These are phyloP conservation scores for Calephelis virginiensis DNA, from an alignment of 1,140 invertebrate genomes.

Conservation along the genomic window DNA sequence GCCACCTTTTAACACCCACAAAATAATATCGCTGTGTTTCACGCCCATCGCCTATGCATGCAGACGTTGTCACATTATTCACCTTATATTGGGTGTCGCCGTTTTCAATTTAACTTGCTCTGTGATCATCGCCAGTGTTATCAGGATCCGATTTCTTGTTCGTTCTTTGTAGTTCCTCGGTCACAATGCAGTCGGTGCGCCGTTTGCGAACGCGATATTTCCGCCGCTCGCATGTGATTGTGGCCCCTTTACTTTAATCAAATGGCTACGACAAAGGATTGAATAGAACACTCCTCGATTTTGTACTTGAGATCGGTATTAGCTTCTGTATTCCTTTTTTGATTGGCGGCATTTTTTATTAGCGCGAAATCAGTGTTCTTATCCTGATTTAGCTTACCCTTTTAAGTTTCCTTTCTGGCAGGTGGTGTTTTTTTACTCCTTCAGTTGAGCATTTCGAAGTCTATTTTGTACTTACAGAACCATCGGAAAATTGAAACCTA, in stretches of 20 bases:
- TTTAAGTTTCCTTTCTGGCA: neutral
- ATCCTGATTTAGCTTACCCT: neutral
- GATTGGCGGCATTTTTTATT: constrained; percentile 58
- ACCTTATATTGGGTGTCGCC: constrained; percentile 36
- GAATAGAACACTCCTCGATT: constrained; percentile 66
- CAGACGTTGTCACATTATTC: constrained; percentile 31
- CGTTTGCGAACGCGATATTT: constrained; percentile 76
- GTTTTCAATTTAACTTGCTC: constrained; percentile 47
- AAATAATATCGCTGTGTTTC: constrained; percentile 20
- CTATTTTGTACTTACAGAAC: neutral
- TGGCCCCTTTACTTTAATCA: constrained; percentile 73
- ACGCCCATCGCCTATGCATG: constrained; percentile 31
- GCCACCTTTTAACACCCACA: neutral
- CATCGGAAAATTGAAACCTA: no score
- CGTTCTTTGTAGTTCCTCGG: constrained; percentile 29
- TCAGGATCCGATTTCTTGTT: constrained; percentile 25
- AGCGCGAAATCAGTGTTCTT: constrained; percentile 8
- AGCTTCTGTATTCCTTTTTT: constrained; percentile 57
- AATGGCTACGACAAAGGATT: constrained; percentile 74
- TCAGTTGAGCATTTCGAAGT: neutral
- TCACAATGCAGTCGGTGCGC: constrained; percentile 66
- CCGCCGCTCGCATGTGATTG: constrained; percentile 64
- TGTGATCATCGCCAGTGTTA: constrained; percentile 40
- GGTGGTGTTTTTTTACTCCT: constrained; percentile 8
- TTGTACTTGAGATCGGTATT: constrained; percentile 68